Evolutionary conservation across 1,140 invertebrate species (phyloP).

Genomic region (Lethrus apterus): DNA sequence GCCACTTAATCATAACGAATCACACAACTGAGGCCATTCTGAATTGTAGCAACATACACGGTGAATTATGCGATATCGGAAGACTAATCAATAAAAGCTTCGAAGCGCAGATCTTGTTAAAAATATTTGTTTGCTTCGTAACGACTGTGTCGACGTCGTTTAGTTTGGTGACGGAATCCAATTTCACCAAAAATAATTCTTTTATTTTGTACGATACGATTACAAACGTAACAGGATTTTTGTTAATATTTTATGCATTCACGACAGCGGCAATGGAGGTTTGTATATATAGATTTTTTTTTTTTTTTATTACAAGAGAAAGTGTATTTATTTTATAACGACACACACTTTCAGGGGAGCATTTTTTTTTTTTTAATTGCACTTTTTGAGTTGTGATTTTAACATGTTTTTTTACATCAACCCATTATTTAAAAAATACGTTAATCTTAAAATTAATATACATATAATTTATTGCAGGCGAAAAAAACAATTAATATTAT

Average conservation of each 20-base stretch:
- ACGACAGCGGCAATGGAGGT: neutral
- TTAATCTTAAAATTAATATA: no score
- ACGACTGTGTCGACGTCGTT: neutral
- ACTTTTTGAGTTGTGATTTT: no score
- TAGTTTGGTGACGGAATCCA: neutral
- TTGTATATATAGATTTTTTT: conserved; percentile 11
- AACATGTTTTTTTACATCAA: no score
- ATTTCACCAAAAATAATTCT: neutral
- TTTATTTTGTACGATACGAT: neutral
- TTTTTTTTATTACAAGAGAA: neutral
- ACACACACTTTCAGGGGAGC: no score
- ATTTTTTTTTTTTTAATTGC: no score
- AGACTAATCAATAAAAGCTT: neutral
- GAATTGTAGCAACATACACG: neutral
- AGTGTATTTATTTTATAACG: no score
- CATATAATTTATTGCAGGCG: no score
- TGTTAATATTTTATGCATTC: neutral
- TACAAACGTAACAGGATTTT: neutral
- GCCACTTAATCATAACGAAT: neutral
- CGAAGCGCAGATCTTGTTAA: neutral
- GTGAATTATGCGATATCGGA: neutral
- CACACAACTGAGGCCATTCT: neutral
- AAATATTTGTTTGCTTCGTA: neutral
- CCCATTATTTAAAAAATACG: no score
- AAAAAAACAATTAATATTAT: no score